Base-by-base conservation (phyloP, 2,113 vertebrate genomes). In the Psephotus haematonotus region DNA sequence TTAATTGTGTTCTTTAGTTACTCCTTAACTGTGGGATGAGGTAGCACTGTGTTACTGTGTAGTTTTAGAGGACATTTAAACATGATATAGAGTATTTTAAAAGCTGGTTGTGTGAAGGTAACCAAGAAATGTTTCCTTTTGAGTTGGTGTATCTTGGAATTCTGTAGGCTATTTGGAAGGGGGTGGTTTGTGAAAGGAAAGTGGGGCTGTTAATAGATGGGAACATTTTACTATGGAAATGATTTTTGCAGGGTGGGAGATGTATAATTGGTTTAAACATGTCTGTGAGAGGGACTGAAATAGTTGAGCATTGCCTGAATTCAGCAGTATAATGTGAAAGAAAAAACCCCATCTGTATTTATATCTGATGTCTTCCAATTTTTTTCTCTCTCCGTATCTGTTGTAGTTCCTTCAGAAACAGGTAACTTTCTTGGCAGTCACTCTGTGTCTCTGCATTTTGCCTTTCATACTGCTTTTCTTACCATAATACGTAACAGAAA, bases 311-410 rank as follows among this genome's bases (percentile, higher is more conserved):
- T 74, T 70, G 50, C 67, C 55, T 90, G 78, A 90, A 70, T 83
- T 81, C 68, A 89, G 59, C 65, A 49, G 16, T 74, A 13, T 37
- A 74, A 69, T 75, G 75, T 82, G 47, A 83, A 84, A 59, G 22
- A 59, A 59, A 22, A 84, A 71, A 50, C 47, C 59, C 78, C 87
- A 62, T 71, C 16, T 94, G 90, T 85, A 89, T 96, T 97, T 96
- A 63, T 97, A 94, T 98, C 98, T 98, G 92, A 79, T 81, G 97
- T 90, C 79, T 98, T 96, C 97, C 67, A 90, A 94, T 94, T 95
- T 85, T 96, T 96, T 94, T 96, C 88, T 96, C 74, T 97, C 94
- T 96, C 82, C 94, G 24, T 96, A 95, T 85, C 83, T 96, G 67
- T 81, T 96, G 77, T 97, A 97, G 94, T 96, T 97, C 94, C 96